Conservation (phyloP, 2,113 vertebrate species). For the Phalacrocorax brasilianus region DNA sequence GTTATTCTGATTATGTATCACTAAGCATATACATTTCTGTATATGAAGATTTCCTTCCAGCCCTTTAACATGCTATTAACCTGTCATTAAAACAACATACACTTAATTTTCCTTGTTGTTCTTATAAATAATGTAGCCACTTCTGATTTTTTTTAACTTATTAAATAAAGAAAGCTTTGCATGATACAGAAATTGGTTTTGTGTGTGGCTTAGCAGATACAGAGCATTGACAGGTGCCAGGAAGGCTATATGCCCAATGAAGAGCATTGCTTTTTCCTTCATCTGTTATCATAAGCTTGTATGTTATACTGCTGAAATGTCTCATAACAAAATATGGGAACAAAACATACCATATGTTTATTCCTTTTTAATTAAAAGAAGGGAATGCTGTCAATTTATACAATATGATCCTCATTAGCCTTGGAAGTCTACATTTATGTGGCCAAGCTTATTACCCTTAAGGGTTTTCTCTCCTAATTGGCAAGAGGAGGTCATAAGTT, state of each 20-base stretch:
- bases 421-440: slow-evolving; percentile 14
- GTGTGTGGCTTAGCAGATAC: not conserved
- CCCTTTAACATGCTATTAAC: not conserved
- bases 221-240: not conserved
- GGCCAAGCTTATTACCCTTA: not conserved
- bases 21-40: rapidly evolving
- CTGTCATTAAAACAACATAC: not conserved
- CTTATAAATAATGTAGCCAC: not conserved
- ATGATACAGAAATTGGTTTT: not conserved
- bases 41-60: not conserved
- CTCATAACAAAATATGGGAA: not conserved
- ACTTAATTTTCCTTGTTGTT: not conserved
- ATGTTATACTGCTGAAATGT: not conserved
- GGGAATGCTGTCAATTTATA: slow-evolving; percentile 17
- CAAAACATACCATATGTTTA: not conserved
- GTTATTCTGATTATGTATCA: not conserved
- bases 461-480: slow-evolving; percentile 43
- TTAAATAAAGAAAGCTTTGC: not conserved
- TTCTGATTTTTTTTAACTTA: not conserved
- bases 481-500: slow-evolving; percentile 25
- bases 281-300: not conserved
- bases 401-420: slow-evolving; percentile 22
- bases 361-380: slow-evolving; percentile 30
- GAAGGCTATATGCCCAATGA: not conserved
- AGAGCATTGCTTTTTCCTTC: not conserved